Evolutionary conservation across 2,888 invertebrate species (phyloP), one percentile per base, ranked within the genome.

Genomic region (Tyria jacobaeae): DNA sequence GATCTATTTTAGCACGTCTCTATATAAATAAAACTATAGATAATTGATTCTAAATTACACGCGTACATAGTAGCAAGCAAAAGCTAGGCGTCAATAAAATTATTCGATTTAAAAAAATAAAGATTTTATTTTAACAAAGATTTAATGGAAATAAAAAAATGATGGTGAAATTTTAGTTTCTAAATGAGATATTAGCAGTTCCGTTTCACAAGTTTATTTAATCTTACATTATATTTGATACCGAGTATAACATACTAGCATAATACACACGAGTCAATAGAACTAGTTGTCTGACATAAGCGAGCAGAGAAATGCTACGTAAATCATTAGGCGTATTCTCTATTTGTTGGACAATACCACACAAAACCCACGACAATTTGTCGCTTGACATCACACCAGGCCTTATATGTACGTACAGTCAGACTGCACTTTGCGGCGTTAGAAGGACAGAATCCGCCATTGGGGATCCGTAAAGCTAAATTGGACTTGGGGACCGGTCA

Each of bases 401-500:
- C 62, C 73, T 71, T 64, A 75, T 64, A 71, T 62, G 64, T 60
- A 66, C 58, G 47, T 65, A 70, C 71, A 73, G 71, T 71, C 68
- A 68, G 74, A 75, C 75, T 82, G 82, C 82, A 83, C 78, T 82
- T 81, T 81, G 83, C 67, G 81, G 80, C 73, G 75, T 72, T 72
- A 78, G 76, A 77, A 77, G 71, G 83, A 83, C 76, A 77, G 72
- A 73, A 78, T 80, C 75, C 76, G 76, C 82, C 73, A 84, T 75
- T 75, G 75, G 76, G 83, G 78, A 79, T 79, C 83, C 80, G 76
- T 79, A 82, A 72, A 77, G 76, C 83, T 81, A 86, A 88, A 87
- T 88, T 86, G 86, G 82, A 85, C 82, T 79, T 74, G 72, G 81
- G 81, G 76, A 79, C 73, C 71, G 78, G 75, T 82, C 82, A 82